These are phyloP conservation scores for Heliconius charithonia DNA, from an alignment of 2,888 invertebrate species.

Conservation along the genomic window DNA sequence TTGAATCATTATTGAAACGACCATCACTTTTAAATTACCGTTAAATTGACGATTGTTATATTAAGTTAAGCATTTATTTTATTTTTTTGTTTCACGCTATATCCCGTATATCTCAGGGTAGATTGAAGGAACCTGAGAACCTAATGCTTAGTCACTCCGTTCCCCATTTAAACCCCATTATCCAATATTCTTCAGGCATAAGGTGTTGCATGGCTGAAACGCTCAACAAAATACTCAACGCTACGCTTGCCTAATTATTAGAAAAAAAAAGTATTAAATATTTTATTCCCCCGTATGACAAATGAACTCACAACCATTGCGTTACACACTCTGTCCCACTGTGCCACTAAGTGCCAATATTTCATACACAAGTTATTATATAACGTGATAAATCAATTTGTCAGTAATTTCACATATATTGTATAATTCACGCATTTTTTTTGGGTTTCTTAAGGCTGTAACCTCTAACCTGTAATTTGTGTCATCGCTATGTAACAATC, in stretches of 20 bases:
- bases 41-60: slow-evolving; percentile 5
- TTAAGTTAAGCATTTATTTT: neutral
- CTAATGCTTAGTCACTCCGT: neutral
- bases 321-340: neutral
- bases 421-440: slow-evolving; percentile 26
- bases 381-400: slow-evolving; percentile 24
- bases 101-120: neutral
- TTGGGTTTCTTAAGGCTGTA: slow-evolving; percentile 17
- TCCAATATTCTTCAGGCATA: too few relatives aligned
- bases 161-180: neutral
- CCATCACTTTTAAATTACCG: neutral
- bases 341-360: neutral
- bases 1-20: neutral
- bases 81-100: neutral
- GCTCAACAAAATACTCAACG: too few relatives aligned
- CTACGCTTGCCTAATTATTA: too few relatives aligned
- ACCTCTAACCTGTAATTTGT: slow-evolving; percentile 31
- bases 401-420: slow-evolving; percentile 15
- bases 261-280: too few relatives aligned
- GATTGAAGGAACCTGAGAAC: neutral
- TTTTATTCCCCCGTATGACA: neutral
- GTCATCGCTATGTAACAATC: slow-evolving; percentile 4
- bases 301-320: neutral
- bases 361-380: slow-evolving; percentile 12
- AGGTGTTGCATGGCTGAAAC: too few relatives aligned